phyloP scores from a whole-genome alignment of 35 echinoderm and acorn worm species.

The Acanthaster planci region DNA sequence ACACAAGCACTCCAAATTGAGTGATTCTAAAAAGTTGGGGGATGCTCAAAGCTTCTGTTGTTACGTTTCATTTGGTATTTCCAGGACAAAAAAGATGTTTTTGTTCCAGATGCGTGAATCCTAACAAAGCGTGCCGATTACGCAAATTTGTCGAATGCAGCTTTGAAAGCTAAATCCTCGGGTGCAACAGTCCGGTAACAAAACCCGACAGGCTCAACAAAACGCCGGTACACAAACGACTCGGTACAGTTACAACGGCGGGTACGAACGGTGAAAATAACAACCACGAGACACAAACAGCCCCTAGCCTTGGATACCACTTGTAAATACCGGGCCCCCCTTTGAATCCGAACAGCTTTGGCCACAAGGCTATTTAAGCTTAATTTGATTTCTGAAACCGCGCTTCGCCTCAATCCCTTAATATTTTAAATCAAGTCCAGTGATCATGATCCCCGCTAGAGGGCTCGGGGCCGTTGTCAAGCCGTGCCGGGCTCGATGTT shows the following conservation, averaged over 20 bases:
- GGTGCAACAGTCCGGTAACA: background rate
- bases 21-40: no score
- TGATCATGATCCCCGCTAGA: conserved; percentile 37
- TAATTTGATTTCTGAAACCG: conserved; percentile 27
- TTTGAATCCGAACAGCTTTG: background rate
- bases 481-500: conserved; percentile 9
- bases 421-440: conserved; percentile 63
- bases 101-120: background rate
- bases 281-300: conserved; percentile 8
- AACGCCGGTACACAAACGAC: background rate
- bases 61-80: no score
- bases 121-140: conserved; percentile 20
- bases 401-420: conserved; percentile 46
- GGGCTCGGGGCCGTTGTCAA: conserved; percentile 15
- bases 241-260: background rate
- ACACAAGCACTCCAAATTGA: no score
- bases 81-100: conserved; percentile 1
- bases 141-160: conserved; percentile 20
- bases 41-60: no score
- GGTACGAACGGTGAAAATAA: background rate
- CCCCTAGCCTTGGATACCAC: conserved; percentile 16
- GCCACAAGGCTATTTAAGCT: conserved; percentile 35
- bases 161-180: background rate
- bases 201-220: background rate
- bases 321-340: background rate